Base-by-base conservation (phyloP, 2,113 vertebrate species). In the Eurystomus gularis region DNA sequence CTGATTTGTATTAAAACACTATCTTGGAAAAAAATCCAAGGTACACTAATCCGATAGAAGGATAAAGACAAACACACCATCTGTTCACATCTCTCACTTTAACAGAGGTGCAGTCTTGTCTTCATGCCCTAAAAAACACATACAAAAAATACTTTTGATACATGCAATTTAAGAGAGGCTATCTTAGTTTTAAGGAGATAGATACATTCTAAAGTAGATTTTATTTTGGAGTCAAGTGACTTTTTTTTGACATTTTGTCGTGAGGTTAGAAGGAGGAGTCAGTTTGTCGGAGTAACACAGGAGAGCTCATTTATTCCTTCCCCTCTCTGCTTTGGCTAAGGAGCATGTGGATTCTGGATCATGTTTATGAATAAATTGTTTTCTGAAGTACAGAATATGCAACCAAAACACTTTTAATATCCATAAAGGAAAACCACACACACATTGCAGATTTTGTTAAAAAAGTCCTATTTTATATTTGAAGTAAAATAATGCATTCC, bases 1-100 rank as follows among this genome's bases (percentile, higher is more conserved):
- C 96, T 81, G 88, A 97, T 97, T 95, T 95, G 94, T 96, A 97
- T 97, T 97, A 97, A 97, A 97, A 97, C 96, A 96, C 95, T 96
- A 86, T 95, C 96, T 97, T 95, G 86, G 96, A 87, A 94, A 95
- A 90, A 95, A 88, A 95, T 89, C 97, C 96, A 96, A 97, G 85
- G 96, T 95, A 96, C 91, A 78, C 82, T 97, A 98, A 98, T 96
- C 97, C 92, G 94, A 97, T 96, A 96, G 96, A 97, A 96, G 97
- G 97, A 97, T 97, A 96, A 97, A 97, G 95, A 91, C 91, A 96
- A 84, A 89, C 80, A 60, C 69, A 90, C 97, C 97, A 97, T 98
- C 97, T 97, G 97, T 95, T 95, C 97, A 88, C 90, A 83, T 90
- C 82, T 93, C 94, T 90, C 94, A 75, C 95, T 96, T 96, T 19